Base-by-base conservation (phyloP, 1,140 invertebrate species). In the Diabrotica virgifera region DNA sequence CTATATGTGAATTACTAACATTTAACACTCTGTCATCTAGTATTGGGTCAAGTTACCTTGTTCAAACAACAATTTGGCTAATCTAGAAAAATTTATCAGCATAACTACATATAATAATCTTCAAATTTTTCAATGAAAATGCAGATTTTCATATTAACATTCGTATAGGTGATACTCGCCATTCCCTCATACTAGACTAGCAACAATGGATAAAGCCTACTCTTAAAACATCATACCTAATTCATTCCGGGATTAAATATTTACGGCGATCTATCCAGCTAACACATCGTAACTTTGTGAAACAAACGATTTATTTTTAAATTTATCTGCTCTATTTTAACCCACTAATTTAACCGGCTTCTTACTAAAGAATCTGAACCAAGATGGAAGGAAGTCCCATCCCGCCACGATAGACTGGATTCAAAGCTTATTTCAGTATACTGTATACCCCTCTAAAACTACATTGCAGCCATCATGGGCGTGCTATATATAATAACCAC, bases 371-470 rank as follows among this genome's bases (percentile, higher is more conserved):
- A 78, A 64, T 71, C 72, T 74, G 73, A 78, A 77, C 72, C 78
- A 80, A 80, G 76, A 80, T 80, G 78, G 79, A 78, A 77, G 77
- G 71, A 74, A 78, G 69, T 76, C 76, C 75, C 76, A 78, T 78
- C 74, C 77, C 78, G 78, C 78, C 78, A 76, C 78, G 77, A 71
- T 73, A 77, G 72, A 78, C 77, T 78, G 71, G 69, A 75, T 74
- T 74, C 68, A 74, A 73, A 70, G 73, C 72, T 74, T 73, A 74
- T 74, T 76, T 74, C 71, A 70, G 78, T 79, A 79, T 79, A 79
- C 70, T 65, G 66, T 68, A 70, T 78, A 79, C 78, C 78, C 78
- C 78, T 79, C 78, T 79, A 79, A 77, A 77, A 74, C 72, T 74
- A 76, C 72, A 79, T 78, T 85, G 70, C 83, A 82, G 13, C 12